Evolutionary conservation across 2,113 vertebrate genomes (phyloP).

Genomic region (Narcine bancroftii): DNA sequence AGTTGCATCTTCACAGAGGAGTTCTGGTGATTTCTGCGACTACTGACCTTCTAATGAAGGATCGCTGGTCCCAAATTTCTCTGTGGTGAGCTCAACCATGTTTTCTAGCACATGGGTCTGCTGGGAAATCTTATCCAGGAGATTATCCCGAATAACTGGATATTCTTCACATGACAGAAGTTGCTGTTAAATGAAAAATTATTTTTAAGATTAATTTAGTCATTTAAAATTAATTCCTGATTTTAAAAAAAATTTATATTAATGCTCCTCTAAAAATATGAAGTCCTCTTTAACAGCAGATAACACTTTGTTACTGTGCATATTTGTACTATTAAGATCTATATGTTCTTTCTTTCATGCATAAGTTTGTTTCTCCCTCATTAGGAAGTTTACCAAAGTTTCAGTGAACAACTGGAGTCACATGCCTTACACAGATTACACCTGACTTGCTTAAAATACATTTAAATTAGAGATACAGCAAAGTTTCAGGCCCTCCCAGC

Average conservation of each 20-base stretch:
- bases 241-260: not conserved
- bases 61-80: slow-evolving; percentile 63
- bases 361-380: not conserved
- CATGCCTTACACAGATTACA: not conserved
- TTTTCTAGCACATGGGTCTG: slow-evolving; percentile 76
- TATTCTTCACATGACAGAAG: slow-evolving; percentile 66
- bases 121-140: slow-evolving; percentile 72
- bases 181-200: slow-evolving; percentile 56
- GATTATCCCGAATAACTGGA: slow-evolving; percentile 60
- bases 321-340: not conserved
- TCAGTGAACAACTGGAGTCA: not conserved
- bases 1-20: too few species aligned
- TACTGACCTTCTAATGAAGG: slow-evolving; percentile 74
- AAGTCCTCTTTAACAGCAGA: not conserved
- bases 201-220: not conserved
- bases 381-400: not conserved
- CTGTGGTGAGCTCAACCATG: slow-evolving; percentile 71
- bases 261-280: not conserved
- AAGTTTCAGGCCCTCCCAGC: too few species aligned
- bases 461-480: too few species aligned
- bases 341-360: not conserved
- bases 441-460: too few species aligned
- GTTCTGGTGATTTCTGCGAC: slow-evolving; percentile 9
- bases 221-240: not conserved
- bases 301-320: not conserved